Evolutionary conservation across 2,113 vertebrate genomes (phyloP).

Genomic region (Anarrhichthys ocellatus): DNA sequence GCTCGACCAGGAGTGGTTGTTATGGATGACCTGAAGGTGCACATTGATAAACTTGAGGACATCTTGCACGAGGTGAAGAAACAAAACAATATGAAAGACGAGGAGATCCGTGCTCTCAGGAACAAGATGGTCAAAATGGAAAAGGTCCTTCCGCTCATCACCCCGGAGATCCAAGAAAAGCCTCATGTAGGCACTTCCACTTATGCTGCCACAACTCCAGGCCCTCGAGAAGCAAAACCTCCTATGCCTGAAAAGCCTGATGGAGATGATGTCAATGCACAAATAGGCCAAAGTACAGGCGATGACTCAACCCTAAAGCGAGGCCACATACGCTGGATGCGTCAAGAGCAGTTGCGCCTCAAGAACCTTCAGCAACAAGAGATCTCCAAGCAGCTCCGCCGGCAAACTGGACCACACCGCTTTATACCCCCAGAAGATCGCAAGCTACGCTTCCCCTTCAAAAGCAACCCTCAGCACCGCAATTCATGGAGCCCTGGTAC

Average conservation of each 20-base stretch:
- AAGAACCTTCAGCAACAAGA: slow-evolving; percentile 97
- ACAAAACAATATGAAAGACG: slow-evolving; percentile 98
- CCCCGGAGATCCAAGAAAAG: slow-evolving; percentile 82
- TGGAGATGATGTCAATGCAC: slow-evolving; percentile 82
- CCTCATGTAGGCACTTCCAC: slow-evolving; percentile 4
- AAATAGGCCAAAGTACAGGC: slow-evolving; percentile 81
- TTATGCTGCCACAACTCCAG: slow-evolving; percentile 51
- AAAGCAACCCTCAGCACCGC: slow-evolving; percentile 95
- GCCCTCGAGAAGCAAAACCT: slow-evolving; percentile 68
- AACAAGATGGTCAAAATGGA: slow-evolving; percentile 99
- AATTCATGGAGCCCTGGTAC: slow-evolving; percentile 98
- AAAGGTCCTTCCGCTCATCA: slow-evolving; percentile 93
- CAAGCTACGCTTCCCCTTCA: slow-evolving; percentile 97
- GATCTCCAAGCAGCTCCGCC: slow-evolving; percentile 93
- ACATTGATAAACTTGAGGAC: slow-evolving; percentile 97
- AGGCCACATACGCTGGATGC: slow-evolving; percentile 92
- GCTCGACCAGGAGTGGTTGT: slow-evolving; percentile 83
- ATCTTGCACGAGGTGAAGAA: slow-evolving; percentile 98
- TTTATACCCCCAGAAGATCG: slow-evolving; percentile 98
- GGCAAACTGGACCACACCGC: slow-evolving; percentile 90
- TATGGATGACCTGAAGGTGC: slow-evolving; percentile 95
- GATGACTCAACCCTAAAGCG: slow-evolving; percentile 88
- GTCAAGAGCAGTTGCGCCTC: slow-evolving; percentile 93
- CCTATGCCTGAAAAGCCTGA: slow-evolving; percentile 72
- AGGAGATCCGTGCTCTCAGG: slow-evolving; percentile 94